Evolutionary conservation across 2,797 vertebrate genomes (phyloP).

Genomic region (Lacerta agilis): DNA sequence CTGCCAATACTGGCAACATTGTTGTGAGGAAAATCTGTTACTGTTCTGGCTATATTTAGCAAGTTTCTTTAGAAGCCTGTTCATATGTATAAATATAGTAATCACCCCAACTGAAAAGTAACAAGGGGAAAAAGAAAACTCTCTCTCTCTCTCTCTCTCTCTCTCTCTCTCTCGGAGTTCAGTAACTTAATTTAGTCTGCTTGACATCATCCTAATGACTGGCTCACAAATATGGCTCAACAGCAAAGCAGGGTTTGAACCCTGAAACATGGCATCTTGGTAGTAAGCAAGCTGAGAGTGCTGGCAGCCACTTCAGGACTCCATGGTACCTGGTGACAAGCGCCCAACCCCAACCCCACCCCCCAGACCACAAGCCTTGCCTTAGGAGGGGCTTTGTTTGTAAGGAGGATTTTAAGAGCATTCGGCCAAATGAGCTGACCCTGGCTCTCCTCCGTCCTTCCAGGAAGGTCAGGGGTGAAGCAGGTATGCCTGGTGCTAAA

Average conservation of each 20-base stretch:
- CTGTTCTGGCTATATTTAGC: conserved; percentile 26
- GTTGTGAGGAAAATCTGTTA: conserved; percentile 22
- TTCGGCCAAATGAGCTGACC: too few relatives aligned
- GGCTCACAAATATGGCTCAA: conserved; percentile 10
- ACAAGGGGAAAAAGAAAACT: conserved; percentile 5
- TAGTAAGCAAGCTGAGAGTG: neutral
- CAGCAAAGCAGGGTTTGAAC: neutral
- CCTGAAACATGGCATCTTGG: neutral
- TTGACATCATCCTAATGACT: conserved; percentile 4
- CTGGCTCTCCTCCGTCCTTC: too few relatives aligned
- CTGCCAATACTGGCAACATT: conserved; percentile 20
- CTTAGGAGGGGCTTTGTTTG: too few relatives aligned
- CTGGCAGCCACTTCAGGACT: neutral
- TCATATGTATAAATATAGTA: conserved; percentile 32
- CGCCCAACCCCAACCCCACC: too few relatives aligned
- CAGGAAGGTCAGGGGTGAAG: too few relatives aligned
- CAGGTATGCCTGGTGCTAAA: too few relatives aligned
- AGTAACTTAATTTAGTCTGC: conserved; percentile 2
- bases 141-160: conserved; percentile 4
- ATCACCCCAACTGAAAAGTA: conserved; percentile 19
- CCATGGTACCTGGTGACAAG: too few relatives aligned
- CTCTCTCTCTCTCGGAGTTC: neutral
- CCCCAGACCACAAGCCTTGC: too few relatives aligned
- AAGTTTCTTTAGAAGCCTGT: conserved; percentile 20
- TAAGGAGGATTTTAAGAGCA: too few relatives aligned